Conservation (phyloP, 2,113 vertebrate species). For the Glaucidium brasilianum region DNA sequence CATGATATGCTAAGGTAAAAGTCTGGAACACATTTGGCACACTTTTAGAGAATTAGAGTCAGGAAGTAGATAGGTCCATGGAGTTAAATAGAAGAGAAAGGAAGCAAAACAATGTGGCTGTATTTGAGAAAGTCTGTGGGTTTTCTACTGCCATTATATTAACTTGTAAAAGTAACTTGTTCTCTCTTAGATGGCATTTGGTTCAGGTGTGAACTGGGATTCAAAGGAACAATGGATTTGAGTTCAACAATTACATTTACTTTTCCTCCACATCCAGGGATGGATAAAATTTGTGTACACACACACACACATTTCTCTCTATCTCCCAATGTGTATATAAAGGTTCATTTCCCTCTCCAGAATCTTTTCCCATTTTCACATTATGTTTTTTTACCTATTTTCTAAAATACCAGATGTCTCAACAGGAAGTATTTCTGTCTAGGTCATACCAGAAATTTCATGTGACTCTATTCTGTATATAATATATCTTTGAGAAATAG, state of each 20-base stretch:
- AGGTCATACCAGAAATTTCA: background rate
- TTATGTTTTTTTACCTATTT: background rate
- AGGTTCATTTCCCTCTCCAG: background rate
- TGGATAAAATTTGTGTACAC: background rate
- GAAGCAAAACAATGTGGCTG: background rate
- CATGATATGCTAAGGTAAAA: background rate
- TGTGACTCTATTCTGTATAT: background rate
- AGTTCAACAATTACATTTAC: background rate
- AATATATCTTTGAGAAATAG: background rate
- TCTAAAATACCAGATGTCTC: background rate
- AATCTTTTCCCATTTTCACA: background rate
- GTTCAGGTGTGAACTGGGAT: background rate
- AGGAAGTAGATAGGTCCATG: background rate
- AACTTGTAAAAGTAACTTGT: background rate
- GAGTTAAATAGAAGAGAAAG: background rate
- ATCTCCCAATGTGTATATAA: background rate
- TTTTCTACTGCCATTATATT: background rate
- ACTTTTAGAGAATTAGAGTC: background rate
- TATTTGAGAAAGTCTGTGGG: background rate
- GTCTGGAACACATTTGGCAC: background rate
- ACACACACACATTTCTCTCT: rapidly evolving
- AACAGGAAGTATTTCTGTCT: background rate
- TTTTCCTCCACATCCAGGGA: background rate
- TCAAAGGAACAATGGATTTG: background rate
- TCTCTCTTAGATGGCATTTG: background rate